These are phyloP conservation scores for Siniperca chuatsi DNA, from an alignment of 2,113 vertebrate genomes.

Conservation along the genomic window DNA sequence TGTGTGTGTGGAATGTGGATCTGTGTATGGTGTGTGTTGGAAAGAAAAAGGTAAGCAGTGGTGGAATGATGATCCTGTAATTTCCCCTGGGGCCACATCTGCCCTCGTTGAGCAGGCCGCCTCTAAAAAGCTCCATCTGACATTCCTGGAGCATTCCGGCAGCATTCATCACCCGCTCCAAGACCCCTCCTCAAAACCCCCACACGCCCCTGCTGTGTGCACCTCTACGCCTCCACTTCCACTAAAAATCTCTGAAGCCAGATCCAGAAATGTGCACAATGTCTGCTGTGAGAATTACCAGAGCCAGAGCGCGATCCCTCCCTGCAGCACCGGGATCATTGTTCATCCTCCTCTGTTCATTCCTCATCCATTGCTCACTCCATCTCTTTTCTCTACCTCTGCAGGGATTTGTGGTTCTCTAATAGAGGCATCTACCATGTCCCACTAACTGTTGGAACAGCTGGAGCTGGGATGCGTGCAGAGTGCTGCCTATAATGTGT, in stretches of 20 bases:
- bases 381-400: conserved; percentile 52
- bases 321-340: conserved; percentile 62
- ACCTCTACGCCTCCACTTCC: conserved; percentile 35
- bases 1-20: conserved; percentile 29
- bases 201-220: conserved; percentile 17
- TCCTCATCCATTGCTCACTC: conserved; percentile 62
- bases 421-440: conserved; percentile 79
- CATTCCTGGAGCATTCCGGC: conserved; percentile 77
- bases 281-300: conserved; percentile 67
- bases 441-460: conserved; percentile 77
- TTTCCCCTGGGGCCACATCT: conserved; percentile 77
- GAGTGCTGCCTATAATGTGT: conserved; percentile 46
- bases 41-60: conserved; percentile 65
- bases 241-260: conserved; percentile 47
- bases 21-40: conserved; percentile 8
- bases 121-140: conserved; percentile 59
- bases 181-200: conserved; percentile 49
- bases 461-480: conserved; percentile 70
- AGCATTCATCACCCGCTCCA: conserved; percentile 65
- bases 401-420: conserved; percentile 70
- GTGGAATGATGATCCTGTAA: conserved; percentile 76
- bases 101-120: conserved; percentile 59
- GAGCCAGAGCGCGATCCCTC: conserved; percentile 28
- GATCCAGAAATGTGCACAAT: conserved; percentile 71
- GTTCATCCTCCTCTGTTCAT: conserved; percentile 62